Evolutionary conservation across 1,140 invertebrate species (phyloP), one percentile per base, ranked within the genome.

Genomic region (Hylaeus volcanicus): DNA sequence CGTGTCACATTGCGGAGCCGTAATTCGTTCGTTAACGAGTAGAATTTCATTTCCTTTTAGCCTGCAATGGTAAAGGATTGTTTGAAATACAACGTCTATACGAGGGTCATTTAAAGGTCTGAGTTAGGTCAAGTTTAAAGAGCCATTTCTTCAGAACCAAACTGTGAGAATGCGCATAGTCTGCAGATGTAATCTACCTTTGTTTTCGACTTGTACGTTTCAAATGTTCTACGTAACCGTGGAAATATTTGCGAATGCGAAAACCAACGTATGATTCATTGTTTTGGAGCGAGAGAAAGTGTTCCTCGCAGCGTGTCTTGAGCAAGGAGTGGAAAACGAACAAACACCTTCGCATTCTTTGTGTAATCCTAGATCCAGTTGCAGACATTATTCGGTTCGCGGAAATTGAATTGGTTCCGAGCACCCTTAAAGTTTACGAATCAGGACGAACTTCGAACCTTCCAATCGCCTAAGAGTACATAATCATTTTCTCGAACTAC

Each of bases 251-350:
- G 26, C 26, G 60, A 61, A 48, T 8, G 48, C 43, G 15, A 43
- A 15, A 39, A 43, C 39, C 14, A 37, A 37, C n/a, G 37, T 41
- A 41, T 63, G 72, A 63, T 74, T 74, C 72, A 63, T 51, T 61
- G 43, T 51, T 74, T 48, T 2, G 5, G 14, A 5, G 11, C 6
- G 41, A 51, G 58, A 1, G 72, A 74, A 74, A 74, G 72, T 51
- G 6, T 26, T 26, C 26, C 26, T 26, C 26, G 26, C 26, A 26
- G 26, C 26, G 26, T 26, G 0, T 26, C 26, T 26, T 26, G 26
- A 26, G 26, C 26, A 26, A 26, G 26, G 0, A 26, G 26, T 26
- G 26, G 26, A 26, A 26, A 26, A 26, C 26, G 26, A 26, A 26
- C 26, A 26, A 26, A 26, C 26, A 26, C 26, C 26, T 26, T 26